Base-by-base conservation (phyloP, 2,113 vertebrate genomes). In the Acanthisitta chloris region DNA sequence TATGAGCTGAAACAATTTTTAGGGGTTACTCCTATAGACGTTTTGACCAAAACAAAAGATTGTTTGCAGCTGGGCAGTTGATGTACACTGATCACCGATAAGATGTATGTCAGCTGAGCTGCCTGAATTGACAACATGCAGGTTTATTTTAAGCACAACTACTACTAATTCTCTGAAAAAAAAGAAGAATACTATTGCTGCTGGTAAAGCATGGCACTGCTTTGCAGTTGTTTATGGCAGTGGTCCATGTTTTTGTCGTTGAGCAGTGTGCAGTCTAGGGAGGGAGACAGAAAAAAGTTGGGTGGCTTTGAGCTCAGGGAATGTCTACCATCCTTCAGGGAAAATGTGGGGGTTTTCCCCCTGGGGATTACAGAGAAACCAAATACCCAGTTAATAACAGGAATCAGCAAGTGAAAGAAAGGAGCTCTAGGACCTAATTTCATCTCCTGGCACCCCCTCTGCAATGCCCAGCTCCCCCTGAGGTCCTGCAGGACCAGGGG, bases 401-500 rank as follows among this genome's bases (percentile, higher is more conserved):
- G 29, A 34, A 70, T 36, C 25, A 46, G n/a, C 19, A 69, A 65
- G 34, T 9, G 40, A 71, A 78, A 74, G 13, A 38, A 43, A 81
- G 8, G 38, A 58, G 31, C 51, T 77, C 2, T 42, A n/a, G 33
- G 28, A 23, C 7, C 10, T 70, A 26, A 2, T 36, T 45, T 42
- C 25, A 18, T 6, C 14, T 69, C 36, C 33, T 49, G 29, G 42
- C 86, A 28, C 48, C 58, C 72, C 36, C 31, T 64, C 16, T 11
- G 0, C 31, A 57, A 83, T 0, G 3, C 11, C 28, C 17, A 36
- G 3, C 25, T 38, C 24, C 14, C 25, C 36, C 26, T 12, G 23
- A 21, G 2, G 2, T 67, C 36, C 24, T 40, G 11, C 0, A 0
- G 61, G 42, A 33, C 17, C 5, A 3, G 20, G 58, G 17, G 31